Percentiles rank a stretch among this genome's conserved stretches.
These are phyloP conservation scores for Stegostoma tigrinum DNA, from an alignment of 2,113 vertebrate genomes.

Conservation along the genomic window DNA sequence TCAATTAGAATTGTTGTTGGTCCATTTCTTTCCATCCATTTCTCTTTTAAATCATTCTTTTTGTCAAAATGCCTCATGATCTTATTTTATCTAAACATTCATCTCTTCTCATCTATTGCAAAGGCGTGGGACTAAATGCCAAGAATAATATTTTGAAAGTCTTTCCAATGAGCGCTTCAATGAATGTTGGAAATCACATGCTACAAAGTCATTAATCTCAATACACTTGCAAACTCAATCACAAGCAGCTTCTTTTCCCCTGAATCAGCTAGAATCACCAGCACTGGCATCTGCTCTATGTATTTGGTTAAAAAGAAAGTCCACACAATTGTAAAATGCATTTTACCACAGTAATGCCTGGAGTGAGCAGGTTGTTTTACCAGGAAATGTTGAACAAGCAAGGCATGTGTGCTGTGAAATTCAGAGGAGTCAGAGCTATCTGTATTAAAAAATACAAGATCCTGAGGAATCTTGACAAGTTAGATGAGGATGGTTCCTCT, in stretches of 20 bases:
- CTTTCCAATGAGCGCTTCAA: background rate
- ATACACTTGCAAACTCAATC: background rate
- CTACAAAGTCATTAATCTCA: background rate
- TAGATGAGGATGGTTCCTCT: too few species aligned
- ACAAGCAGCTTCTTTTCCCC: background rate
- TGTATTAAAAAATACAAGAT: too few species aligned
- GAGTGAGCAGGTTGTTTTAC: too few species aligned
- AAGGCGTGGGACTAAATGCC: background rate
- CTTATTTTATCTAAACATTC: background rate
- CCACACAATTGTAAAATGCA: too few species aligned
- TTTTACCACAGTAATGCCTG: too few species aligned
- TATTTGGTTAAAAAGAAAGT: background rate
- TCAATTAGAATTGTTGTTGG: background rate
- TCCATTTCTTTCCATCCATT: background rate
- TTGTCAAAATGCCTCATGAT: background rate
- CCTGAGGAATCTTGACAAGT: too few species aligned
- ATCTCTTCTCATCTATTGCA: background rate
- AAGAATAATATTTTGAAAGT: background rate
- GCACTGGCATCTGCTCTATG: background rate
- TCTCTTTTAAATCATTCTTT: background rate
- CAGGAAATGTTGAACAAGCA: too few species aligned
- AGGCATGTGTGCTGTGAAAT: too few species aligned
- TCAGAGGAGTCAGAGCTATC: too few species aligned
- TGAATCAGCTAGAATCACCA: too few species aligned
- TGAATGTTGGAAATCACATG: background rate